Conservation (phyloP, 2,113 vertebrate species). For the Calyptommatus sinebrachiatus region DNA sequence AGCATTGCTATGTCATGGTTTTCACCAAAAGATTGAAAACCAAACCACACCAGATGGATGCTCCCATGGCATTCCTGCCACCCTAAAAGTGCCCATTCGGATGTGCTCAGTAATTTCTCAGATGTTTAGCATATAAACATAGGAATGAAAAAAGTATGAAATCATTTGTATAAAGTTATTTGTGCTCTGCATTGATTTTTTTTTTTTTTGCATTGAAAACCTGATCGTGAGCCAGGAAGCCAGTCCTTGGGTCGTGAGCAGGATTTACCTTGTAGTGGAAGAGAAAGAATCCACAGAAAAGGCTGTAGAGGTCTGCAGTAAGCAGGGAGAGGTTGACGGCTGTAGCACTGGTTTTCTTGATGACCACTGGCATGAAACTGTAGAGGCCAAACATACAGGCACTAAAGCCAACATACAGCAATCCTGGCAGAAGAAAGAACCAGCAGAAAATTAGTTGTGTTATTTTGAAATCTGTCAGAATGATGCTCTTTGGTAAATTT, state of each 20-base stretch:
- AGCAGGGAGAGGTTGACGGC: constrained; percentile 91
- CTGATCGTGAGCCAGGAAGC: not conserved
- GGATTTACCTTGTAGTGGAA: constrained; percentile 90
- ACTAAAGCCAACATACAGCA: constrained; percentile 89
- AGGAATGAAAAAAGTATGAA: not conserved
- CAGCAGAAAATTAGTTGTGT: constrained; percentile 1
- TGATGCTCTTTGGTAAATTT: fast-evolving
- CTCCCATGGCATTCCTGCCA: too few species aligned
- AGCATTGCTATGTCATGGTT: too few species aligned
- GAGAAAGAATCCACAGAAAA: constrained; percentile 92
- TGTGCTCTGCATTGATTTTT: not conserved
- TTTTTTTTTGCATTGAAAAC: not conserved
- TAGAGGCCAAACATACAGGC: constrained; percentile 96
- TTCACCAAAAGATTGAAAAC: too few species aligned
- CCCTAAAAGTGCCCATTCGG: too few species aligned
- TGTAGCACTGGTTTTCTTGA: constrained; percentile 91
- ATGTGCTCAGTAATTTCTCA: too few species aligned
- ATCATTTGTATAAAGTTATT: not conserved
- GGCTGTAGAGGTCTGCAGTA: constrained; percentile 90
- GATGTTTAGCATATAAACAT: not conserved
- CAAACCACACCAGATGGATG: too few species aligned
- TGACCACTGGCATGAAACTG: constrained; percentile 94
- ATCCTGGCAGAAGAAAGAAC: constrained; percentile 70
- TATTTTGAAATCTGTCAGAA: not conserved
- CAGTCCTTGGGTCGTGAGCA: not conserved